Conservation (phyloP, 1,140 invertebrate genomes). For the Lutraria rhynchaena region DNA sequence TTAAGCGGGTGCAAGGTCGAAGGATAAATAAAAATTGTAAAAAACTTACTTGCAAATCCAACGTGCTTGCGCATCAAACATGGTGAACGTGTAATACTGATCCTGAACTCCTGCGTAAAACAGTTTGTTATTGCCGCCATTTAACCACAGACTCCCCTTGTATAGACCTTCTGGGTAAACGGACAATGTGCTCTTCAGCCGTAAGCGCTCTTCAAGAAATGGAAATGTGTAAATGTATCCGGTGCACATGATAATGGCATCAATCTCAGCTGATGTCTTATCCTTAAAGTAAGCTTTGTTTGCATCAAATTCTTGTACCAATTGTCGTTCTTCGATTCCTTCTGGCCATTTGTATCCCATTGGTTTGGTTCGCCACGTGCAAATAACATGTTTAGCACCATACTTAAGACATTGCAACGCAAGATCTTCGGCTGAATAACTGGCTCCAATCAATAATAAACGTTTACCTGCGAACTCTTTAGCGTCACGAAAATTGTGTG, state of each 20-base stretch:
- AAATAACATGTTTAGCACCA: slow-evolving; percentile 29
- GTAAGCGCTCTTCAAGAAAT: slow-evolving; percentile 27
- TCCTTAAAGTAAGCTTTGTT: slow-evolving; percentile 52
- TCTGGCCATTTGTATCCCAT: slow-evolving; percentile 47
- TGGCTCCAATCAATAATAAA: slow-evolving; percentile 22
- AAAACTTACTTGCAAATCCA: slow-evolving; percentile 51
- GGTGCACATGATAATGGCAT: slow-evolving; percentile 49
- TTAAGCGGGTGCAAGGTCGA: too few relatives aligned
- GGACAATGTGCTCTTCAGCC: background rate
- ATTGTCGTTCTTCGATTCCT: slow-evolving; percentile 39
- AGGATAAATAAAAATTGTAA: too few relatives aligned
- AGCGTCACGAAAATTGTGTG: slow-evolving; percentile 55
- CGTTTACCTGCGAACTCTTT: slow-evolving; percentile 40
- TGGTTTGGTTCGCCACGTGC: slow-evolving; percentile 24
- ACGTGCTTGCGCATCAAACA: slow-evolving; percentile 49
- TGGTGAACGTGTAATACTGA: slow-evolving; percentile 37
- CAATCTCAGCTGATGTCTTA: slow-evolving; percentile 24
- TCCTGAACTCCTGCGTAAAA: slow-evolving; percentile 46
- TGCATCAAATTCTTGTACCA: slow-evolving; percentile 26
- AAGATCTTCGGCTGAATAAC: slow-evolving; percentile 52
- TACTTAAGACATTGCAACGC: slow-evolving; percentile 46
- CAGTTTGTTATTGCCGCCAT: slow-evolving; percentile 46
- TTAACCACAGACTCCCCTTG: slow-evolving; percentile 42
- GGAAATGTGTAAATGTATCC: slow-evolving; percentile 53
- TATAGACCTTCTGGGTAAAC: slow-evolving; percentile 40